phyloP scores from a whole-genome alignment of 2,113 vertebrate species.

The Salvelinus namaycush region DNA sequence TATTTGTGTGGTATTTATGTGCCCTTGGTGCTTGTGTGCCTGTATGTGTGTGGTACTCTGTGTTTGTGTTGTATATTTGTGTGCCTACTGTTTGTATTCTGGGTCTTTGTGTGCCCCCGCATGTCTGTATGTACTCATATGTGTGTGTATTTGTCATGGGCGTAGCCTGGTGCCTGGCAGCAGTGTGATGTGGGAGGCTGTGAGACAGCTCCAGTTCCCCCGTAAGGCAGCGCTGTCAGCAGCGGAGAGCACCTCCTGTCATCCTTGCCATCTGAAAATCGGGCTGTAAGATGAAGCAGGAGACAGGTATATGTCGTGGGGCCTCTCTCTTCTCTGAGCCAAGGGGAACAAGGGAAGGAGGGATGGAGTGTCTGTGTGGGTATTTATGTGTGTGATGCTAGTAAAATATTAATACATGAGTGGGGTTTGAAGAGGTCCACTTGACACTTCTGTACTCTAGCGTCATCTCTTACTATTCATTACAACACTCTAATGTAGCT shows the following conservation, averaged over 20 bases:
- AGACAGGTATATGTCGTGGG: conserved; percentile 46
- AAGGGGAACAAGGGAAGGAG: conserved; percentile 7
- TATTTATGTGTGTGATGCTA: conserved; percentile 3
- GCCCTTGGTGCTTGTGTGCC: no score
- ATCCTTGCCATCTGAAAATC: conserved; percentile 37
- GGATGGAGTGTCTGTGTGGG: not conserved
- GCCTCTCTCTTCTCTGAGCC: not conserved
- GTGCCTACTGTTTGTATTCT: not conserved
- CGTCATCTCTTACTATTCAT: conserved; percentile 41
- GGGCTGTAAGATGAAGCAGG: conserved; percentile 45
- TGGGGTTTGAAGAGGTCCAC: conserved; percentile 51
- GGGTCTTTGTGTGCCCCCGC: no score
- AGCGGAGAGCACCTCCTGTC: conserved; percentile 55
- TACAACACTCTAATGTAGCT: conserved; percentile 18
- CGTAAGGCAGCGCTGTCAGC: conserved; percentile 53
- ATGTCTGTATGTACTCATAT: not conserved
- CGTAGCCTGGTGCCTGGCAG: conserved; percentile 11
- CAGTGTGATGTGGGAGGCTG: conserved; percentile 40
- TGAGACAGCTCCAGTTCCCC: conserved; percentile 45
- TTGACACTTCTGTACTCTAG: conserved; percentile 45
- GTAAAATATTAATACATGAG: conserved; percentile 59
- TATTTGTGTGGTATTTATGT: no score
- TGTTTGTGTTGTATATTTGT: not conserved
- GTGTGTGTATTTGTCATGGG: conserved; percentile 22
- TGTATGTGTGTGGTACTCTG: no score